A percentile compares a stretch with the other conserved stretches of the same genome.
These are phyloP conservation scores for Drosophila nr. perissopoda DNA, from an alignment of 2,888 invertebrate species.

Conservation along the genomic window DNA sequence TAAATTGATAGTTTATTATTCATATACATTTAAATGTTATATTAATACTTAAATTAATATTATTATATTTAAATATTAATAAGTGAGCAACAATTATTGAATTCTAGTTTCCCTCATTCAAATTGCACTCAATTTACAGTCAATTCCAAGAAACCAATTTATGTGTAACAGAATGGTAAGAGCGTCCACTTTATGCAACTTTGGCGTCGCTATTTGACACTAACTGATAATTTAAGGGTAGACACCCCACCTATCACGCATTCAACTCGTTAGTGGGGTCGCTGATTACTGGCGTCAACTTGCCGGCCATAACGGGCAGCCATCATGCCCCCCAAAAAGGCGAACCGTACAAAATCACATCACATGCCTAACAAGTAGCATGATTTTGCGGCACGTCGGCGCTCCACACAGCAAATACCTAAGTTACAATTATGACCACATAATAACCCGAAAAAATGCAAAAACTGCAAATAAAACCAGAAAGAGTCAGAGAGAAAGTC, in stretches of 20 bases:
- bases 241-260: not conserved
- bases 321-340: constrained; percentile 37
- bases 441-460: constrained; percentile 74
- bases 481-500: constrained; percentile 2
- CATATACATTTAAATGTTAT: not conserved
- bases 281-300: constrained; percentile 35
- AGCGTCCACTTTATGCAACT: constrained; percentile 31
- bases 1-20: not conserved
- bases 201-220: constrained; percentile 26
- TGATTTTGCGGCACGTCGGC: constrained; percentile 58
- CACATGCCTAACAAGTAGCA: constrained; percentile 74
- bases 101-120: not conserved
- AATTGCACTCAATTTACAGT: constrained; percentile 13
- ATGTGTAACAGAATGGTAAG: constrained; percentile 5
- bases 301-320: constrained; percentile 49
- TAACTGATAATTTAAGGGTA: constrained; percentile 54
- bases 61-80: not conserved
- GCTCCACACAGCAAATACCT: constrained; percentile 70
- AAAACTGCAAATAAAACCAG: constrained; percentile 41
- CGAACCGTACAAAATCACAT: constrained; percentile 64
- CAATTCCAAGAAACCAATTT: constrained; percentile 35
- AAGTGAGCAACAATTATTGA: not conserved
- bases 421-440: constrained; percentile 79
- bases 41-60: not conserved
- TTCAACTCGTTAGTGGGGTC: constrained; percentile 25